Evolutionary conservation across 2,113 vertebrate genomes (phyloP), one percentile per base, ranked within the genome.

Genomic region (Tupaia tana): DNA sequence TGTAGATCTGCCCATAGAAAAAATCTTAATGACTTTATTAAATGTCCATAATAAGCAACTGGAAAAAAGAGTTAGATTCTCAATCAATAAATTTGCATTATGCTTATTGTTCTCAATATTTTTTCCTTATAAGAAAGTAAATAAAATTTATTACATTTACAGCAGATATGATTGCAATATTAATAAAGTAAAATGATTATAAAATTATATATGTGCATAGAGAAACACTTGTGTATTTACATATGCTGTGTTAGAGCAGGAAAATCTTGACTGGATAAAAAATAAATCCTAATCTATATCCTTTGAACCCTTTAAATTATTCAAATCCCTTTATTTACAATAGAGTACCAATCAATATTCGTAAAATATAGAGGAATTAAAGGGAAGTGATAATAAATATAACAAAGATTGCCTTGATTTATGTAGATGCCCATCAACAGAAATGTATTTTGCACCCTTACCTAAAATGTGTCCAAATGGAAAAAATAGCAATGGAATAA

Each of bases 31-130:
- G 7, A 52, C 66, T 18, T 79, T 92, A 24, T 80, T 92, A 73
- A 93, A 87, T 59, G 25, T 14, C n/a, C 58, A 70, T 77, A 88
- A 77, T 83, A 95, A 94, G 56, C 78, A 15, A 92, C 85, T 73
- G 27, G n/a, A 80, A 54, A 75, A 29, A 61, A 79, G 24, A 66
- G 20, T 16, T 31, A 54, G 22, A 66, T 52, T 93, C 8, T 69
- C 85, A 66, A 20, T 90, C 73, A 88, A 59, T 80, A 77, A 31
- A 5, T 29, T 18, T 67, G 9, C 13, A 69, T 52, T 73, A 87
- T 8, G 2, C 15, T 54, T 70, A 70, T 1, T 12, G 4, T 24
- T 89, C 61, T 94, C 24, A 70, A 22, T 90, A 63, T 78, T 78
- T 13, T 19, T 73, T 59, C 27, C 83, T 80, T 63, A 77, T 1